Conservation (phyloP, 1,140 invertebrate species). For the Plectrocnemia conspersa region DNA sequence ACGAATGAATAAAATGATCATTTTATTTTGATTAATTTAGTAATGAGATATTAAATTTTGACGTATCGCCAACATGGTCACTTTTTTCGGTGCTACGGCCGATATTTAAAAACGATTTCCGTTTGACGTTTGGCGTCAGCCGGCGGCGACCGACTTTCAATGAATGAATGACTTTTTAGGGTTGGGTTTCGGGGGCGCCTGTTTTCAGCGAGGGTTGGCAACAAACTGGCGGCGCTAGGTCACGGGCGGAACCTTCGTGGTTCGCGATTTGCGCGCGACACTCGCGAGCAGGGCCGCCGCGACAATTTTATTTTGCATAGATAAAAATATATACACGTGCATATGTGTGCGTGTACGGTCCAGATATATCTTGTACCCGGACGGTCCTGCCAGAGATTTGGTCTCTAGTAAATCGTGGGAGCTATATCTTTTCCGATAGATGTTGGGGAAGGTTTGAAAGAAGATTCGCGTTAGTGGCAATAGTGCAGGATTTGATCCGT, state of each 20-base stretch:
- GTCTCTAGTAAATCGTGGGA: not conserved
- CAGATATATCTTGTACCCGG: not conserved
- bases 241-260: constrained; percentile 31
- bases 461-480: too few relatives aligned
- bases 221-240: constrained; percentile 16
- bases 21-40: not conserved
- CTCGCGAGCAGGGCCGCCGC: constrained; percentile 10
- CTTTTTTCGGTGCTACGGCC: not conserved
- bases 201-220: too few relatives aligned
- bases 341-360: not conserved
- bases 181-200: constrained; percentile 4
- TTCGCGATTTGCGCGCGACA: constrained; percentile 31
- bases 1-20: not conserved
- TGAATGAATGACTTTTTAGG: not conserved
- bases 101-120: not conserved
- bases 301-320: not conserved
- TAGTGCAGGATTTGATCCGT: too few relatives aligned
- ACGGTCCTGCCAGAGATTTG: not conserved
- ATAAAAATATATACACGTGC: too few relatives aligned
- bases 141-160: not conserved
- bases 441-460: too few relatives aligned
- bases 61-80: not conserved
- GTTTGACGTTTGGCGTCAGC: not conserved
- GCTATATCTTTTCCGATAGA: not conserved
- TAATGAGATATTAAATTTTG: not conserved